Base-by-base conservation (phyloP, 2,888 invertebrate genomes). In the Brachyopa scutellaris region DNA sequence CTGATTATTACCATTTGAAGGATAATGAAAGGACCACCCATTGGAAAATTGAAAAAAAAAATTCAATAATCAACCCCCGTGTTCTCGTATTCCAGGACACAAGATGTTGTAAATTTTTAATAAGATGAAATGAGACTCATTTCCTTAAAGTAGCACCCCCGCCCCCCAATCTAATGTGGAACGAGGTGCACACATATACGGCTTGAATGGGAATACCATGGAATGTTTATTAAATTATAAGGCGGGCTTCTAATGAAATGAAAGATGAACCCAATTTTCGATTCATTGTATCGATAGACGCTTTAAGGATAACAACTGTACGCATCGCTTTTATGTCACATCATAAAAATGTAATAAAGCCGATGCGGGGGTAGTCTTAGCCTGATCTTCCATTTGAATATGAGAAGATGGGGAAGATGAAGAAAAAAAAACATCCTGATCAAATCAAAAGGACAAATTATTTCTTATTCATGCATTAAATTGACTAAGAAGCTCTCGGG, bases 391-490 rank as follows among this genome's bases (percentile, higher is more conserved):
- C 51, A 76, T 80, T 76, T 69, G 67, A 80, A 70, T 82, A 80
- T 69, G 47, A 3, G 6, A 26, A 26, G 8, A 40, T 9, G 15
- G 15, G 42, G 9, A n/a, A 11, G 4, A 33, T 29, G 15, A 1
- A 0, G 38, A 13, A 29, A 40, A 55, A 23, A 26, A 21, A 11
- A 19, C 42, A n/a, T 59, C 45, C 42, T 59, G 42, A 62, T 51
- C 55, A 79, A 78, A 79, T 79, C 79, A 70, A 70, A 76, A 70
- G 57, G 79, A 66, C 84, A 84, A 85, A 84, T 88, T 87, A 89
- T 89, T 87, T 87, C 85, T 88, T 88, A 89, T 89, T 89, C 88
- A 88, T 86, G 89, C 90, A 89, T 88, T 88, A 89, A 89, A 89
- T 89, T 89, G 89, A 82, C 77, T 82, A 77, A 77, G 77, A 38